These are phyloP conservation scores for Leptinotarsa rubiginosa DNA, from an alignment of 2,888 invertebrate species.

Conservation along the genomic window DNA sequence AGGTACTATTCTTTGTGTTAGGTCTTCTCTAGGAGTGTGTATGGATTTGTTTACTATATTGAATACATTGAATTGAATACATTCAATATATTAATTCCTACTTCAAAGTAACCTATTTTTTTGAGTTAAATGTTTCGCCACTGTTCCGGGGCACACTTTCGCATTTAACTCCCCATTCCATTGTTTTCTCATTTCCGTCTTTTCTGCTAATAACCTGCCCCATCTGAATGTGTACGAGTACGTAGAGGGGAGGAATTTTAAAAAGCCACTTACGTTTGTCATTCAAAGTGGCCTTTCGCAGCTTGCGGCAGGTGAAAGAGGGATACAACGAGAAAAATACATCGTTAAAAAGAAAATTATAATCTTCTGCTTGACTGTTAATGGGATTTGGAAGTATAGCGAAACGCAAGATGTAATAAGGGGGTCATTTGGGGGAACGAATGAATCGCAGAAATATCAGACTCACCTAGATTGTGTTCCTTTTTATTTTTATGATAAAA, in stretches of 20 bases:
- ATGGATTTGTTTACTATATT: too few species aligned
- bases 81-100: too few species aligned
- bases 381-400: constrained; percentile 37
- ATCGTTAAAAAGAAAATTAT: constrained; percentile 47
- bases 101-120: too few species aligned
- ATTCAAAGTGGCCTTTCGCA: constrained; percentile 57
- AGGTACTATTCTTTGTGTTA: too few species aligned
- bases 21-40: too few species aligned
- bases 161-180: constrained; percentile 43
- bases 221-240: constrained; percentile 56
- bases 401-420: constrained; percentile 25
- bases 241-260: constrained; percentile 60
- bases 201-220: constrained; percentile 60
- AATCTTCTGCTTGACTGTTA: constrained; percentile 45
- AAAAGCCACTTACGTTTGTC: constrained; percentile 63
- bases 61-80: too few species aligned
- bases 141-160: constrained; percentile 57
- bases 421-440: background rate
- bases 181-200: constrained; percentile 60
- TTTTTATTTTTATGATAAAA: background rate
- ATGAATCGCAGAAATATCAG: background rate
- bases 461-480: background rate
- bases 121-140: constrained; percentile 55
- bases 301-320: constrained; percentile 46
- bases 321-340: constrained; percentile 41